Conservation (phyloP, 35 echinoderm and acorn worm genomes). For the Heliocidaris erythrogramma region DNA sequence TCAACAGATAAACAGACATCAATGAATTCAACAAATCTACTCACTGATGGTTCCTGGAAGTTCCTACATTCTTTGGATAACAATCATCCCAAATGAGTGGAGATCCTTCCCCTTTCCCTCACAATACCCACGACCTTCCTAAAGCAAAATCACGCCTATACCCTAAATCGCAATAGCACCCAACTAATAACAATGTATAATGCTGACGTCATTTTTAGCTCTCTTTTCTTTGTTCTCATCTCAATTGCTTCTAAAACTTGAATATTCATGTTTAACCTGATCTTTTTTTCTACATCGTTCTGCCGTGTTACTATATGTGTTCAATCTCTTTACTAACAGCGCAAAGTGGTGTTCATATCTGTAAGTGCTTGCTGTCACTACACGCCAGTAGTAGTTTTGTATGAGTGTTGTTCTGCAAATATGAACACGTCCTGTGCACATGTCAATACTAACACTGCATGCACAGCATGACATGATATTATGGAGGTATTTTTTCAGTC, state of each 20-base stretch:
- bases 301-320: neutral
- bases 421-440: neutral
- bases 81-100: too few relatives aligned
- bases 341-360: slow-evolving; percentile 42
- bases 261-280: neutral
- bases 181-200: neutral
- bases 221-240: too few relatives aligned
- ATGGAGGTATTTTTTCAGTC: too few relatives aligned
- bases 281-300: neutral
- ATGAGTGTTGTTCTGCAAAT: neutral
- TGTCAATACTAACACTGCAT: slow-evolving; percentile 24
- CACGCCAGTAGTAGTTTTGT: neutral
- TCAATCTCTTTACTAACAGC: slow-evolving; percentile 40
- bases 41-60: too few relatives aligned
- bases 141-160: neutral
- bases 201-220: neutral
- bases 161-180: neutral
- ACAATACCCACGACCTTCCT: too few relatives aligned
- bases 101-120: too few relatives aligned
- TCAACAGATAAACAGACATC: too few relatives aligned
- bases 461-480: neutral
- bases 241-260: neutral
- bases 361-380: slow-evolving; percentile 24
- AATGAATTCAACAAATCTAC: too few relatives aligned
- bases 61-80: too few relatives aligned